Evolutionary conservation across 2,797 vertebrate species (phyloP).

Genomic region (Xiphophorus birchmanni): DNA sequence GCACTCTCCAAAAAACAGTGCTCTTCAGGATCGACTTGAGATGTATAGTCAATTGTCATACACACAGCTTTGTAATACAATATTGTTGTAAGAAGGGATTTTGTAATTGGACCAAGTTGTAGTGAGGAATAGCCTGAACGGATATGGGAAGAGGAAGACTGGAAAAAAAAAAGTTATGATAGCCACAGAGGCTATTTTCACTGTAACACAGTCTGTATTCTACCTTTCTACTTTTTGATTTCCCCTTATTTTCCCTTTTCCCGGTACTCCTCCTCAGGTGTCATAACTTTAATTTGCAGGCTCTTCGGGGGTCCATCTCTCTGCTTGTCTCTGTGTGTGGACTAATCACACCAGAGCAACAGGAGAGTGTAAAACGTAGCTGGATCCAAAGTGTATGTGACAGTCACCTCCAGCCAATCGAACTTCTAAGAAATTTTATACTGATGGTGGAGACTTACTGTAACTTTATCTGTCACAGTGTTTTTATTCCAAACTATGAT

Average conservation of each 20-base stretch:
- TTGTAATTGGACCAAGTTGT: neutral
- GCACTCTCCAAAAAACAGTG: slow-evolving; percentile 25
- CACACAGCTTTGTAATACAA: neutral
- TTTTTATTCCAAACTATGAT: slow-evolving; percentile 17
- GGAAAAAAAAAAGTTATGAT: neutral
- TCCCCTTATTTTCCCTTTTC: slow-evolving; percentile 22
- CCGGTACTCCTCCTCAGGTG: slow-evolving; percentile 59
- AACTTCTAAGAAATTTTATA: slow-evolving; percentile 22
- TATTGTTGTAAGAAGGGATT: neutral
- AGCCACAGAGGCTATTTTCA: slow-evolving; percentile 9
- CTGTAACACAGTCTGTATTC: slow-evolving; percentile 12
- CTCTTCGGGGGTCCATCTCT: slow-evolving; percentile 57
- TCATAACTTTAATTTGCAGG: slow-evolving; percentile 71
- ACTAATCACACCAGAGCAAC: slow-evolving; percentile 60
- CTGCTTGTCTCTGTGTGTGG: slow-evolving; percentile 38
- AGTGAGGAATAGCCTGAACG: neutral
- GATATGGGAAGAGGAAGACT: neutral
- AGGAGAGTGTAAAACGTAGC: neutral
- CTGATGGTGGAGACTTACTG: slow-evolving; percentile 5
- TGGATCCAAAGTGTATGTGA: slow-evolving; percentile 35
- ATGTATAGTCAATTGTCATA: slow-evolving; percentile 24
- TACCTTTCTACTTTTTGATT: slow-evolving; percentile 1
- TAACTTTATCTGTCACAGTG: neutral
- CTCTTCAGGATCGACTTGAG: slow-evolving; percentile 27
- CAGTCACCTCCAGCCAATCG: slow-evolving; percentile 45